These are phyloP conservation scores for Cheirogaleus medius DNA, from an alignment of 2,113 vertebrate genomes.

Conservation along the genomic window DNA sequence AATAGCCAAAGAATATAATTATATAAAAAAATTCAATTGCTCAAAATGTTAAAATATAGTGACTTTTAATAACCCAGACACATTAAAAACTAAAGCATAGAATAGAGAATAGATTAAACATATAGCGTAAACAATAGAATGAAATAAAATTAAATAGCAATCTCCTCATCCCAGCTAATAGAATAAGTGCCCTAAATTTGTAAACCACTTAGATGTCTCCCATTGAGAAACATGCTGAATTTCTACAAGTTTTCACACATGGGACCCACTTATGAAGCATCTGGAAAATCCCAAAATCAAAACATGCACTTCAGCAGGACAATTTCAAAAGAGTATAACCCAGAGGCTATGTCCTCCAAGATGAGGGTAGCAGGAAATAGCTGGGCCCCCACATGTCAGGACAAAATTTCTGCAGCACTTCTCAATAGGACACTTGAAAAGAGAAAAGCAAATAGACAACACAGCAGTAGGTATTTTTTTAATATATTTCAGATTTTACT, in stretches of 20 bases:
- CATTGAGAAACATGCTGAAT: conserved; percentile 21
- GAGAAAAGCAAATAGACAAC: conserved; percentile 39
- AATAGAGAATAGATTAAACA: background rate
- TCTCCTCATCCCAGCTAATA: background rate
- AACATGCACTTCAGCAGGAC: conserved; percentile 42
- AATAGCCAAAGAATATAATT: background rate
- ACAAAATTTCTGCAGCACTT: background rate
- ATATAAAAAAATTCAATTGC: conserved; percentile 34
- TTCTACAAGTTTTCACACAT: conserved; percentile 46
- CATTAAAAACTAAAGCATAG: conserved; percentile 25
- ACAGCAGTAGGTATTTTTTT: conserved; percentile 66
- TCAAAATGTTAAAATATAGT: background rate
- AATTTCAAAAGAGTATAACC: conserved; percentile 62
- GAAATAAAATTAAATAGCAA: background rate
- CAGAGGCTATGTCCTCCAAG: conserved; percentile 42
- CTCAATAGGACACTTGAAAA: background rate
- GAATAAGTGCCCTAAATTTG: background rate
- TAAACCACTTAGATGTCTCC: background rate
- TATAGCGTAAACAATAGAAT: conserved; percentile 3
- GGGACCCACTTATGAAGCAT: conserved; percentile 50
- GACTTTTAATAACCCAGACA: conserved; percentile 1
- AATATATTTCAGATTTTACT: conserved; percentile 68
- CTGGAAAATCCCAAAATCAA: conserved; percentile 60
- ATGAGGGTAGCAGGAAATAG: conserved; percentile 44
- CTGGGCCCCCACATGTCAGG: background rate